Conservation (phyloP, 2,797 vertebrate species). For the Mus spretus region DNA sequence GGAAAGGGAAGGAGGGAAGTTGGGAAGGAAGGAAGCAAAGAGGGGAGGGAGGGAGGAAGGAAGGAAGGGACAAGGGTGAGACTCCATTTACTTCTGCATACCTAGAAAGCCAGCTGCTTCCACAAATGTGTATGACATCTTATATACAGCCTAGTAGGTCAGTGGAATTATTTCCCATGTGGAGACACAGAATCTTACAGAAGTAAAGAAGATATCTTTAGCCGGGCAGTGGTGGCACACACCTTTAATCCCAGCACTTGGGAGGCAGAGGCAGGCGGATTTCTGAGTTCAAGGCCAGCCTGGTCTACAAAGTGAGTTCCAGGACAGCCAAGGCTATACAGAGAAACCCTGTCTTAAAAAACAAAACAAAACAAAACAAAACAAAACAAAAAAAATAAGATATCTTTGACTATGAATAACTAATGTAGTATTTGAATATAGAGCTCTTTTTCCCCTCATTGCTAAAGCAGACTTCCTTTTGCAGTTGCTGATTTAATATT, state of each 20-base stretch:
- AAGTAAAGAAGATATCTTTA: not conserved
- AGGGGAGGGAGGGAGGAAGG: not conserved
- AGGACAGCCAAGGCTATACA: no score
- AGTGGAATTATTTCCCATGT: not conserved
- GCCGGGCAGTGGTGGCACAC: no score
- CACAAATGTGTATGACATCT: not conserved
- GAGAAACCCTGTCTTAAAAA: no score
- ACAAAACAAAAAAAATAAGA: not conserved
- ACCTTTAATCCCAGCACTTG: no score
- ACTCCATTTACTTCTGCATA: not conserved
- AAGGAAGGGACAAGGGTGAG: not conserved
- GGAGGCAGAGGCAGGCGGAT: no score
- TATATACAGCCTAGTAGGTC: not conserved
- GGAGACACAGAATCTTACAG: not conserved
- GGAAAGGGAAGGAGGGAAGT: not conserved
- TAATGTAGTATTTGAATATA: constrained; percentile 25
- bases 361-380: no score
- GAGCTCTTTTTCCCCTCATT: not conserved
- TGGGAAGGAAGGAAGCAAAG: not conserved
- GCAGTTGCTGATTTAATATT: not conserved
- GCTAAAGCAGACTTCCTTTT: constrained; percentile 3
- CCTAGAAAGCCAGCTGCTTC: not conserved
- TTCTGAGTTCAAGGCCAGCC: no score
- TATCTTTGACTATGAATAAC: not conserved
- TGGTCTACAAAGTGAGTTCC: no score